A percentile compares a stretch with the other conserved stretches of the same genome.
Evolutionary conservation across 2,797 vertebrate species (phyloP).

Genomic region (Macrochelys suwanniensis): DNA sequence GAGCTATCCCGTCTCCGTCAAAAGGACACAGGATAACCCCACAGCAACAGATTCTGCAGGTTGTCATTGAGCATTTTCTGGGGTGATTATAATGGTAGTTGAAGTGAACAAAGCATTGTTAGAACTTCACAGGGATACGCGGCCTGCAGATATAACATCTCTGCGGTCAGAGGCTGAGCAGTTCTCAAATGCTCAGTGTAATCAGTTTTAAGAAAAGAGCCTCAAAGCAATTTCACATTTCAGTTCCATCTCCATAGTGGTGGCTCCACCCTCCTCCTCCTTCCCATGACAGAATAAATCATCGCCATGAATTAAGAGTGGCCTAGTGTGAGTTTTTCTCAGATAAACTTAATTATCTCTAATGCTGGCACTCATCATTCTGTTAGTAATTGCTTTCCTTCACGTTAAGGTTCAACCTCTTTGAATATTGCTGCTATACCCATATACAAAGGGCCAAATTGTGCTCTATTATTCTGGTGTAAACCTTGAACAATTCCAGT

Average conservation of each 20-base stretch:
- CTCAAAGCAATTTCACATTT: slow-evolving; percentile 3
- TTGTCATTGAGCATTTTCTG: slow-evolving; percentile 39
- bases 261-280: neutral
- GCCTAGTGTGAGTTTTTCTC: neutral
- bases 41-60: slow-evolving; percentile 24
- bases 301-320: slow-evolving; percentile 29
- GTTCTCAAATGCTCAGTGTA: neutral
- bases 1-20: slow-evolving; percentile 45
- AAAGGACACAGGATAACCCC: slow-evolving; percentile 37
- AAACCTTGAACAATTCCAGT: neutral
- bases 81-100: slow-evolving; percentile 6
- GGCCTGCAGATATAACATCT: neutral
- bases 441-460: neutral
- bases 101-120: neutral
- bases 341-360: neutral
- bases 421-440: neutral
- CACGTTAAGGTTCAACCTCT: neutral
- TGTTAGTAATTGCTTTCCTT: neutral
- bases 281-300: neutral
- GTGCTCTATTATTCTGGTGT: neutral
- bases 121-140: neutral
- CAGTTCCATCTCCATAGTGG: neutral
- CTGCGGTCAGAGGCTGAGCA: slow-evolving; percentile 8
- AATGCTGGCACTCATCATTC: neutral
- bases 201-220: slow-evolving; percentile 15